Conservation (phyloP, 1,140 invertebrate genomes). For the Hydropsyche tenuis region DNA sequence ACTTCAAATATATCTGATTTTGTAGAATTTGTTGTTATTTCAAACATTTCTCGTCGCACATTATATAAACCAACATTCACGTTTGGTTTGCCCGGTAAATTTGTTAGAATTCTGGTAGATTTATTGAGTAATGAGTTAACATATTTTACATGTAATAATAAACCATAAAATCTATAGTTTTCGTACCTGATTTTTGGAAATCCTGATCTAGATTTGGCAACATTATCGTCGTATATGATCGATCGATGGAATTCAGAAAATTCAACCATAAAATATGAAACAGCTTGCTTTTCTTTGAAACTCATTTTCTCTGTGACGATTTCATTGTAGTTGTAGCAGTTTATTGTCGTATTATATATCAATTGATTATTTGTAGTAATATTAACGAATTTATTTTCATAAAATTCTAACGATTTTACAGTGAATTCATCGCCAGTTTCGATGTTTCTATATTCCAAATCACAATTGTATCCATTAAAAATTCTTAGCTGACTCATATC, state of each 20-base stretch:
- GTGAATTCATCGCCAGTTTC: conserved; percentile 31
- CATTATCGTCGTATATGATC: conserved; percentile 51
- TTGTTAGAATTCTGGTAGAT: conserved; percentile 45
- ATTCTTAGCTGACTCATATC: conserved; percentile 69
- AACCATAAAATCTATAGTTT: too few relatives aligned
- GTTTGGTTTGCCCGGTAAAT: conserved; percentile 65
- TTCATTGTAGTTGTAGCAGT: conserved; percentile 52
- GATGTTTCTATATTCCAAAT: conserved; percentile 38
- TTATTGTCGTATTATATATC: conserved; percentile 37
- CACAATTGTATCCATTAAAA: conserved; percentile 59
- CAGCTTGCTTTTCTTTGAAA: conserved; percentile 48
- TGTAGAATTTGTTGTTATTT: conserved; percentile 49
- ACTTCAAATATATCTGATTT: conserved; percentile 56
- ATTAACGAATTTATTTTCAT: conserved; percentile 51
- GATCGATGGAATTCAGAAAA: not conserved
- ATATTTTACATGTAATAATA: too few relatives aligned
- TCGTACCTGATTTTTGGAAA: conserved; percentile 58
- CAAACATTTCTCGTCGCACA: conserved; percentile 52
- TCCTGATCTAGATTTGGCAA: conserved; percentile 58
- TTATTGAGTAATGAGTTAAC: too few relatives aligned
- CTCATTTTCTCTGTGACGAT: conserved; percentile 39
- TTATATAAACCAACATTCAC: conserved; percentile 52
- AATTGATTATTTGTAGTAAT: conserved; percentile 25
- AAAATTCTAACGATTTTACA: conserved; percentile 52
- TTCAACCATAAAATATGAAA: conserved; percentile 48